Percentiles rank a stretch among this genome's conserved stretches.
Conservation (phyloP, 2,888 invertebrate species). For the Drosophila gaucha region DNA sequence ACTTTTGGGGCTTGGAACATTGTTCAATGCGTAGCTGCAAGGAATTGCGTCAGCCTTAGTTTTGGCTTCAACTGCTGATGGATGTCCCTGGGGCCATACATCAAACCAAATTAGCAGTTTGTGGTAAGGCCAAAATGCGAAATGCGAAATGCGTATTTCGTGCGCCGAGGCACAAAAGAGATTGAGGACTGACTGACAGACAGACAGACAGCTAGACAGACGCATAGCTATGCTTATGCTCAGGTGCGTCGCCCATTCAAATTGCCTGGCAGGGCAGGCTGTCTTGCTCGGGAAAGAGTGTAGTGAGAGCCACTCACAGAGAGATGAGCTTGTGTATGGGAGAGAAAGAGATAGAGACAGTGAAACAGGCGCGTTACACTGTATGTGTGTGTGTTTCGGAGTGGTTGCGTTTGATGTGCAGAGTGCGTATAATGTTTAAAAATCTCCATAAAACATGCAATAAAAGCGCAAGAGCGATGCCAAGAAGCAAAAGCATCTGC, state of each 20-base stretch:
- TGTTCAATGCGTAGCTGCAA: background rate
- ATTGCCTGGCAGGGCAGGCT: slow-evolving; percentile 34
- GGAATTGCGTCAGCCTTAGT: slow-evolving; percentile 26
- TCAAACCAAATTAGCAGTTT: slow-evolving; percentile 75
- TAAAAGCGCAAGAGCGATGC: slow-evolving; percentile 52
- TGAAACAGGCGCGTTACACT: background rate
- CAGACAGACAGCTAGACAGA: background rate
- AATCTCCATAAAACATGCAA: slow-evolving; percentile 81
- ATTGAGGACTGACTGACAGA: slow-evolving; percentile 42
- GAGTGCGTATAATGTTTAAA: slow-evolving; percentile 67
- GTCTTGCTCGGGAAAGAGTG: background rate
- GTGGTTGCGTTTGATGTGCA: slow-evolving; percentile 53
- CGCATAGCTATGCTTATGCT: slow-evolving; percentile 22
- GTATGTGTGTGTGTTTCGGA: background rate
- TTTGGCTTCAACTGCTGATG: slow-evolving; percentile 53
- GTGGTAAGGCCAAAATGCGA: slow-evolving; percentile 54
- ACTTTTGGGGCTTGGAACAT: background rate
- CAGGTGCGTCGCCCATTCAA: slow-evolving; percentile 54
- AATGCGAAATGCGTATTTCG: slow-evolving; percentile 36
- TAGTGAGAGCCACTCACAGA: background rate
- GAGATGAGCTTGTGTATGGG: background rate
- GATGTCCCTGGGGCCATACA: slow-evolving; percentile 72
- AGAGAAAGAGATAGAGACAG: background rate
- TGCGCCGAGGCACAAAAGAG: slow-evolving; percentile 41
- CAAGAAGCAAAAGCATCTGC: background rate